A percentile compares a stretch with the other conserved stretches of the same genome.
These are phyloP conservation scores for Sphecodes monilicornis DNA, from an alignment of 2,888 invertebrate genomes.

Conservation along the genomic window DNA sequence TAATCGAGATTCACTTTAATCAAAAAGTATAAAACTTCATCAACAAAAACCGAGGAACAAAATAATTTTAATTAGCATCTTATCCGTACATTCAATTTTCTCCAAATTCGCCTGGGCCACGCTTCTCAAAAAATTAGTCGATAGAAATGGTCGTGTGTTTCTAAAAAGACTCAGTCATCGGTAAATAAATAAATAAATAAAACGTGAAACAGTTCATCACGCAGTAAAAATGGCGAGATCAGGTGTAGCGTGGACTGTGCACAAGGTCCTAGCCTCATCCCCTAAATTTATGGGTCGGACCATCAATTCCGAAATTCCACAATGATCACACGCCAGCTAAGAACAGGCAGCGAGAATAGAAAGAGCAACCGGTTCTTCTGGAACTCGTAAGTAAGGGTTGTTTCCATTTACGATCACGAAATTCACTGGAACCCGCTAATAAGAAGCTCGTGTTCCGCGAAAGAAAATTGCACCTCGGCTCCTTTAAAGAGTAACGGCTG, in stretches of 20 bases:
- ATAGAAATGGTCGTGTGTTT: background rate
- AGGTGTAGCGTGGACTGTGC: background rate
- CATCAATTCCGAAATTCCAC: conserved; percentile 3
- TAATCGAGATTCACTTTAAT: no score
- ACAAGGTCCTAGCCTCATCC: background rate
- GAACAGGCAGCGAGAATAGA: background rate
- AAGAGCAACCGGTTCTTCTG: conserved; percentile 21
- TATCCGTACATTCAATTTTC: background rate
- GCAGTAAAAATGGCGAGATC: background rate
- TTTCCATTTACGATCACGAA: conserved; percentile 49
- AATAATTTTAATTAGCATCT: background rate
- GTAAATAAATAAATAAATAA: background rate
- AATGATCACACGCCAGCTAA: background rate
- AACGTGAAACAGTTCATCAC: background rate
- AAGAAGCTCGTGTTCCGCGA: conserved; percentile 11
- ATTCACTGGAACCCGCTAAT: conserved; percentile 18
- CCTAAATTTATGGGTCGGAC: conserved; percentile 12
- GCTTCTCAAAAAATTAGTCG: background rate
- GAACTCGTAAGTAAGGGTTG: conserved; percentile 14
- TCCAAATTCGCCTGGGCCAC: background rate
- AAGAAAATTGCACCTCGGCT: conserved; percentile 21
- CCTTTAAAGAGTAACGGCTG: conserved; percentile 31
- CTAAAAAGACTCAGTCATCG: background rate
- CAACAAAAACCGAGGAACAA: background rate
- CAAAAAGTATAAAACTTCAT: background rate